Conservation (phyloP, 1,140 invertebrate species). For the Lysiphlebus fabarum region DNA sequence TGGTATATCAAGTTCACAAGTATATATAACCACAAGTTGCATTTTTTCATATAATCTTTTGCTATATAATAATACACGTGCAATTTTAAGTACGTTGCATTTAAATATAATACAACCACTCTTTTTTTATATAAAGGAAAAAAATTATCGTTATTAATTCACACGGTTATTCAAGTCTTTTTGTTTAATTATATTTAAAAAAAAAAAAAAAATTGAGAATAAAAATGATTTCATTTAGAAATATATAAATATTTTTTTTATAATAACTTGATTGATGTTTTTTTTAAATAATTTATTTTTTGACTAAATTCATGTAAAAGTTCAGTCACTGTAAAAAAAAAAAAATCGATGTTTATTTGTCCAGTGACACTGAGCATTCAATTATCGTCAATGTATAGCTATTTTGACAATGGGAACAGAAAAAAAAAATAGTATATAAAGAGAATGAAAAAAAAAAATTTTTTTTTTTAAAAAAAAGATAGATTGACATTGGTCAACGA, state of each 20-base stretch:
- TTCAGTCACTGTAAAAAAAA: slow-evolving; percentile 3
- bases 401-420: not conserved
- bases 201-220: too few species aligned
- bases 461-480: not conserved
- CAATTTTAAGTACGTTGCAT: slow-evolving; percentile 22
- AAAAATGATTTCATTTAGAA: too few species aligned
- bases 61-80: slow-evolving; percentile 28
- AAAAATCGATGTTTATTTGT: slow-evolving; percentile 15
- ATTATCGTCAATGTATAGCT: slow-evolving; percentile 18
- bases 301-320: too few species aligned
- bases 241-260: too few species aligned
- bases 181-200: not conserved
- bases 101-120: not conserved
- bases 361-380: slow-evolving; percentile 19
- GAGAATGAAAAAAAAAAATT: not conserved
- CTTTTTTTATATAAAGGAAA: not conserved
- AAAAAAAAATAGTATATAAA: not conserved
- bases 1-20: not conserved
- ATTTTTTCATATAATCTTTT: slow-evolving; percentile 28
- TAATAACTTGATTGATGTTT: too few species aligned
- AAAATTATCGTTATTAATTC: not conserved
- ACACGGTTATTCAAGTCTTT: not conserved
- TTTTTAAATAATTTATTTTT: too few species aligned
- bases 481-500: slow-evolving; percentile 7
- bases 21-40: slow-evolving; percentile 14